Conservation (phyloP, 2,888 invertebrate genomes). For the Acronicta alni region DNA sequence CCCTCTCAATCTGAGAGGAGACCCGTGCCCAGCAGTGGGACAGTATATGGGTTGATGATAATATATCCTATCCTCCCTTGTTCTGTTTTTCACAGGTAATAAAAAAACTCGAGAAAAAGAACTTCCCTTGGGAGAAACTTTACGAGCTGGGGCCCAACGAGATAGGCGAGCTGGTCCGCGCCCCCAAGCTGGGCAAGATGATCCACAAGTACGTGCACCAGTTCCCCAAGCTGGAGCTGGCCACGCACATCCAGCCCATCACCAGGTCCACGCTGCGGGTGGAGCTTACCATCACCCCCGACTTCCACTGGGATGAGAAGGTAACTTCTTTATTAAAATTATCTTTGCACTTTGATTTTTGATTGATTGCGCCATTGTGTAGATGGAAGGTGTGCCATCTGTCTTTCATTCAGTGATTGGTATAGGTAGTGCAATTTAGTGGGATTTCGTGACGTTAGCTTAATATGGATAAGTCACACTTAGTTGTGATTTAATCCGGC, state of each 20-base stretch:
- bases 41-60: too few species aligned
- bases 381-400: too few species aligned
- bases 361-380: too few species aligned
- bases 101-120: slow-evolving; percentile 99
- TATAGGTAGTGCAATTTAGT: too few species aligned
- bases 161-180: slow-evolving; percentile 96
- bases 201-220: slow-evolving; percentile 99
- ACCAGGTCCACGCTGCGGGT: slow-evolving; percentile 97
- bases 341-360: too few species aligned
- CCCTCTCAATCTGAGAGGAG: too few species aligned
- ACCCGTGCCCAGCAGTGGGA: too few species aligned
- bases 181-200: slow-evolving; percentile 97
- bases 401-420: too few species aligned
- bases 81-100: slow-evolving; percentile 87
- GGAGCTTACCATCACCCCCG: slow-evolving; percentile 98
- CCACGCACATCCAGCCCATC: slow-evolving; percentile 99
- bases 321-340: slow-evolving; percentile 73
- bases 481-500: too few species aligned
- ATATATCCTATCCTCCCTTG: too few species aligned
- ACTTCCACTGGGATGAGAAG: slow-evolving; percentile 99
- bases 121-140: slow-evolving; percentile 97
- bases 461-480: too few species aligned
- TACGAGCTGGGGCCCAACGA: slow-evolving; percentile 99
- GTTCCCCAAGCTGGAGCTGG: slow-evolving; percentile 98
- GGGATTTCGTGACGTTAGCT: too few species aligned